Evolutionary conservation across 2,797 vertebrate species (phyloP).

Genomic region (Hoplostethus mediterraneus): DNA sequence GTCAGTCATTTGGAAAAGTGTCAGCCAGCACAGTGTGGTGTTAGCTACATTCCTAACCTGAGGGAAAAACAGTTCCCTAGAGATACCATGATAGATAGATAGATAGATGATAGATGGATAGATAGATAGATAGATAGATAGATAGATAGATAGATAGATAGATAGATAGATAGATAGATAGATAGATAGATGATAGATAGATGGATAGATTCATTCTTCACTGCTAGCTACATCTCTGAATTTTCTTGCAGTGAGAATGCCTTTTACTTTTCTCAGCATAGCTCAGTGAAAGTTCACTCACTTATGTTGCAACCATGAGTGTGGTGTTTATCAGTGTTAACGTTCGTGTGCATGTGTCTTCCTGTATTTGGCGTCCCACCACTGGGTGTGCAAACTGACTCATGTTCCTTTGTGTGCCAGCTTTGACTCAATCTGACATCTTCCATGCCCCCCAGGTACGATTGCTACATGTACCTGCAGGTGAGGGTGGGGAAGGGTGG

Average conservation of each 20-base stretch:
- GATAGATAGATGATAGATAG: too few relatives aligned
- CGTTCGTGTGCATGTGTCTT: conserved; percentile 36
- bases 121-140: not conserved
- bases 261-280: too few relatives aligned
- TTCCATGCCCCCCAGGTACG: conserved; percentile 25
- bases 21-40: conserved; percentile 36
- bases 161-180: too few relatives aligned
- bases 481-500: conserved; percentile 38
- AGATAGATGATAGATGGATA: not conserved
- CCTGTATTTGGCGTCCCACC: conserved; percentile 11
- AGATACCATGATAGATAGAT: not conserved
- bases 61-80: conserved; percentile 12
- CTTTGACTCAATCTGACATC: conserved; percentile 18
- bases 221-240: too few relatives aligned
- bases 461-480: conserved; percentile 60
- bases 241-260: too few relatives aligned
- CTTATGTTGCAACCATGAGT: conserved; percentile 16
- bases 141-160: too few relatives aligned
- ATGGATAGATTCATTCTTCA: too few relatives aligned
- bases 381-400: conserved; percentile 57
- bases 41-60: conserved; percentile 48
- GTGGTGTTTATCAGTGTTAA: conserved; percentile 1
- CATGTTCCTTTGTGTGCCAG: conserved; percentile 42
- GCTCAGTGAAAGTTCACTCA: not conserved
- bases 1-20: conserved; percentile 56